A percentile compares a stretch with the other conserved stretches of the same genome.
These are phyloP conservation scores for Pandemis heparana DNA, from an alignment of 2,888 invertebrate genomes.

Conservation along the genomic window DNA sequence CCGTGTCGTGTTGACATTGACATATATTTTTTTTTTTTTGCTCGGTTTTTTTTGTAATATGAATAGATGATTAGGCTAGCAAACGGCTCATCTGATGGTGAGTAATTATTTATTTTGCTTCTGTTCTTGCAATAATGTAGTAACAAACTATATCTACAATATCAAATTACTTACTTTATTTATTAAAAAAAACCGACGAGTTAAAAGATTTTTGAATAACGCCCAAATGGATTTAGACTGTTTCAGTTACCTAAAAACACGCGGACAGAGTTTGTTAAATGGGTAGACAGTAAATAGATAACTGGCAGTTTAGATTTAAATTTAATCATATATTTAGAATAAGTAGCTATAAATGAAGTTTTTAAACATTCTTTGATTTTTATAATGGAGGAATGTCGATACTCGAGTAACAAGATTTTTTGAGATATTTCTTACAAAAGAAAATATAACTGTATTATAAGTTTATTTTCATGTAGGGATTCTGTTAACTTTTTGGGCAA, in stretches of 20 bases:
- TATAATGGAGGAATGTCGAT: slow-evolving; percentile 30
- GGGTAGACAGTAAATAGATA: not conserved
- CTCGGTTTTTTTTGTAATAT: no score
- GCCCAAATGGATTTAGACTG: not conserved
- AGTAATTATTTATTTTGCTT: no score
- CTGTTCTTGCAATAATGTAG: no score
- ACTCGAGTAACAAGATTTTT: slow-evolving; percentile 37
- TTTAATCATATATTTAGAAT: not conserved
- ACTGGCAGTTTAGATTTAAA: slow-evolving; percentile 32
- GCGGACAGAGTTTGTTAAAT: not conserved
- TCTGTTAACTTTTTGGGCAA: slow-evolving; percentile 51
- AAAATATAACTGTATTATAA: slow-evolving; percentile 56
- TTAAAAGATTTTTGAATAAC: not conserved
- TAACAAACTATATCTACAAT: no score
- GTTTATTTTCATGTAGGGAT: slow-evolving; percentile 65
- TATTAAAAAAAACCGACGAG: not conserved
- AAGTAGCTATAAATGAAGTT: not conserved
- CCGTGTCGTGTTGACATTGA: no score
- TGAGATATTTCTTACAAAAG: slow-evolving; percentile 46
- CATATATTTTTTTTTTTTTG: no score
- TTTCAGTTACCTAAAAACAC: not conserved
- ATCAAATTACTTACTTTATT: no score
- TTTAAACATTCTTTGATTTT: slow-evolving; percentile 21
- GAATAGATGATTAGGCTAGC: no score
- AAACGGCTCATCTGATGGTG: no score